These are phyloP conservation scores for Cephus spinipes DNA, from an alignment of 2,888 invertebrate species.

Conservation along the genomic window DNA sequence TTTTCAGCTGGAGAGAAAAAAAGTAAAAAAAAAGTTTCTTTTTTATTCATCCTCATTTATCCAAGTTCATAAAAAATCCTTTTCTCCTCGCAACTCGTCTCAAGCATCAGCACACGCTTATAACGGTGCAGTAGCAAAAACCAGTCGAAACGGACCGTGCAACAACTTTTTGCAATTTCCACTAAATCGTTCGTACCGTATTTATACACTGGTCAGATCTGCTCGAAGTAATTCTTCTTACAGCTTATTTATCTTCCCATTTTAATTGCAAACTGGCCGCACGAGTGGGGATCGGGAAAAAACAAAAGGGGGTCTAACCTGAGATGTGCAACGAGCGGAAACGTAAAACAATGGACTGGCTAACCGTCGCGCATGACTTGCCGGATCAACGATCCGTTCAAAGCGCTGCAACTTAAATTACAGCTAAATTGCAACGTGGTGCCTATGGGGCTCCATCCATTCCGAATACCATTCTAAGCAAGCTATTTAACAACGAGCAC, in stretches of 20 bases:
- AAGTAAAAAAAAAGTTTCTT: no score
- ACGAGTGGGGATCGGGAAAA: background rate
- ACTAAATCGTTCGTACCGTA: background rate
- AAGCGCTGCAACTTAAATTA: conserved; percentile 22
- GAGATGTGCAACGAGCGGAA: conserved; percentile 24
- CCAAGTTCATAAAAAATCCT: background rate
- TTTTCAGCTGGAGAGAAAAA: background rate
- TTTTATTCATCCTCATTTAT: no score
- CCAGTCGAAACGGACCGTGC: background rate
- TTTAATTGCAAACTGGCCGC: background rate
- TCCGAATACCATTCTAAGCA: background rate
- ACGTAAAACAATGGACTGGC: conserved; percentile 40
- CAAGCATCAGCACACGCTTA: background rate
- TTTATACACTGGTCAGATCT: background rate
- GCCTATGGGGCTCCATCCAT: background rate
- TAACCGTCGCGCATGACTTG: conserved; percentile 43
- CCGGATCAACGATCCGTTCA: conserved; percentile 46
- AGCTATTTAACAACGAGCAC: background rate
- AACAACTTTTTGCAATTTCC: background rate
- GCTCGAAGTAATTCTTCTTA: background rate
- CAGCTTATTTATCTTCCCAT: background rate
- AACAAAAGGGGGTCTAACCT: background rate
- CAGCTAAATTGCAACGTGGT: conserved; percentile 5
- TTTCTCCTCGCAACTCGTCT: background rate
- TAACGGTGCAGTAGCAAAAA: background rate